Evolutionary conservation across 2,797 vertebrate genomes (phyloP), one percentile per base, ranked within the genome.

Genomic region (Gymnoscopelus braueri): DNA sequence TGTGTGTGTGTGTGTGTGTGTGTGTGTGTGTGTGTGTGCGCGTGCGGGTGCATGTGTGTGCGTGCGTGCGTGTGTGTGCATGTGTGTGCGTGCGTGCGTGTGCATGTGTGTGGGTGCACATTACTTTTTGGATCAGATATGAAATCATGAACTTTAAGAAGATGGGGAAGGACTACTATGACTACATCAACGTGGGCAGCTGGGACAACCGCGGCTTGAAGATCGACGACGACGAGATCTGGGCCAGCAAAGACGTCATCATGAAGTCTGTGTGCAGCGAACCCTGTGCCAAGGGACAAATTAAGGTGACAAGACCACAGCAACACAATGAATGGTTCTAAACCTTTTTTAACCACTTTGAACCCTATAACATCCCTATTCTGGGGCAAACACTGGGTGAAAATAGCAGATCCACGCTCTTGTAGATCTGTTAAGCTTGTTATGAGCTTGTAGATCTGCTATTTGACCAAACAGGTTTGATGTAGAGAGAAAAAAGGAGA

Each of bases 91-190:
- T 70, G 75, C 72, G 24, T 14, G 24, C 19, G 44, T 50, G 39
- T 57, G 23, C 51, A 15, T 52, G 69, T 51, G 53, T 52, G 32
- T 51, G 29, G 2, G 7, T 23, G 5, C 12, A 52, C 12, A 2
- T n/a, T 49, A 69, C 14, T 56, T 4, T 51, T 3, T n/a, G 50
- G 12, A 51, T 13, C 88, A 99, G 98, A 87, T 99, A 99, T 71
- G 97, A 99, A 90, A 99, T 99, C 65, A 99, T 99, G 98, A 99
- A 99, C 88, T 99, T 99, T 84, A 99, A 99, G 90, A 97, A 99
- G 94, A 98, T 98, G 95, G 96, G 95, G 4, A 98, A 98, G 85
- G 97, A 98, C 85, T 96, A 96, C 84, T 98, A 95, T 65, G 97
- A 98, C 88, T 99, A 99, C 82, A 96, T 97, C 67, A 97, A 96